A percentile compares a stretch with the other conserved stretches of the same genome.
phyloP scores from a whole-genome alignment of 2,888 invertebrate genomes.

The Seladonia tumulorum region DNA sequence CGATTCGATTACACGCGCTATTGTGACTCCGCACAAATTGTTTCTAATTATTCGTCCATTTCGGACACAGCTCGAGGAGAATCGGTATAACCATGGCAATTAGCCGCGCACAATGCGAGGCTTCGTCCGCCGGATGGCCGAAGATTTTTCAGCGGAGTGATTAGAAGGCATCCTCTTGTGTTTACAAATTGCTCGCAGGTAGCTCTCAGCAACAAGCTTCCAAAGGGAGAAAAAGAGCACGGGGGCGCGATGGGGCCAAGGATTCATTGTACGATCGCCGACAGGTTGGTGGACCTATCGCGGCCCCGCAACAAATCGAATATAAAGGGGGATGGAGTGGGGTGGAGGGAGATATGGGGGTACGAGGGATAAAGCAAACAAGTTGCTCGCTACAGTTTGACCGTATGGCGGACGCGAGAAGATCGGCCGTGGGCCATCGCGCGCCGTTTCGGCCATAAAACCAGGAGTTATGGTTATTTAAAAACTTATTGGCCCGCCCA shows the following conservation, averaged over 20 bases:
- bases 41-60: neutral
- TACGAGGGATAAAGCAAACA: constrained; percentile 71
- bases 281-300: constrained; percentile 46
- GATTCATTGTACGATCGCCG: constrained; percentile 17
- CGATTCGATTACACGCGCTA: too few relatives aligned
- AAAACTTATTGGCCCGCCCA: constrained; percentile 84
- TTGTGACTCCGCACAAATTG: neutral
- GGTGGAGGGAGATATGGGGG: neutral
- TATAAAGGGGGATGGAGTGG: constrained; percentile 45
- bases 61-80: neutral
- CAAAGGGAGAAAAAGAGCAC: neutral
- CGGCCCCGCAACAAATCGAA: constrained; percentile 57
- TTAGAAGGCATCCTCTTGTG: constrained; percentile 2
- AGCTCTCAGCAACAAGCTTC: constrained; percentile 2
- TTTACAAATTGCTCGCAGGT: constrained; percentile 2
- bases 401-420: constrained; percentile 56
- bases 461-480: constrained; percentile 83
- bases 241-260: neutral
- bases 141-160: constrained; percentile 4
- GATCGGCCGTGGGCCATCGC: constrained; percentile 66
- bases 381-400: constrained; percentile 78
- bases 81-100: neutral
- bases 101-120: neutral
- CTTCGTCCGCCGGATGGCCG: neutral
- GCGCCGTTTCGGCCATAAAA: constrained; percentile 80